These are phyloP conservation scores for Botrylloides violaceus DNA, from an alignment of 23 tunicate species.

Conservation along the genomic window DNA sequence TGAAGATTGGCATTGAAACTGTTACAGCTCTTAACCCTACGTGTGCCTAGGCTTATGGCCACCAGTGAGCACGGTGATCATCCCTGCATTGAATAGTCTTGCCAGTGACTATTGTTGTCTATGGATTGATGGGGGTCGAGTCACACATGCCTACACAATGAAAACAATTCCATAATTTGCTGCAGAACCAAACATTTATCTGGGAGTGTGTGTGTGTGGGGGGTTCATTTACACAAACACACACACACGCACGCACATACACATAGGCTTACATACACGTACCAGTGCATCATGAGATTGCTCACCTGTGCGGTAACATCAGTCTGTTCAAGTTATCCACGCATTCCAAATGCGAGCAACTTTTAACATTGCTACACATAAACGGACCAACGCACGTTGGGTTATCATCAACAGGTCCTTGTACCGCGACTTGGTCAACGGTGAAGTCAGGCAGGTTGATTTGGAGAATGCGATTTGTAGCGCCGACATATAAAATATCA, in stretches of 20 bases:
- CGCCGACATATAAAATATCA: conserved; percentile 44
- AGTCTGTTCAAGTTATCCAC: conserved; percentile 34
- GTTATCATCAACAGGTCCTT: conserved; percentile 44
- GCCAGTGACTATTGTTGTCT: no score
- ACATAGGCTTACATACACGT: not conserved
- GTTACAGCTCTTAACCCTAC: no score
- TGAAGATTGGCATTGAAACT: no score
- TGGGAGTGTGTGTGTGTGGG: no score
- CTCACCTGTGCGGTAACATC: conserved; percentile 32
- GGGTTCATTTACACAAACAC: no score
- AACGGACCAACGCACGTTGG: conserved; percentile 27
- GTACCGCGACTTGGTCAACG: not conserved
- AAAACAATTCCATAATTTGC: no score
- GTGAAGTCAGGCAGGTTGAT: conserved; percentile 15
- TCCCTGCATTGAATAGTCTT: no score
- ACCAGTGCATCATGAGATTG: not conserved
- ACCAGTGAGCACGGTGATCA: no score
- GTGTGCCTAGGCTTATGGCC: no score
- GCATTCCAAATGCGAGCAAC: conserved; percentile 15
- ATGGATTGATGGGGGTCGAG: no score
- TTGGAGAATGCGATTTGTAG: conserved; percentile 56
- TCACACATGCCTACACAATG: no score
- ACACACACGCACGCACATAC: not conserved
- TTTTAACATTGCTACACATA: conserved; percentile 2
- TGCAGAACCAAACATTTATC: no score